A percentile compares a stretch with the other conserved stretches of the same genome.
phyloP scores from a whole-genome alignment of 2,888 invertebrate species.

The Lydus trimaculatus region DNA sequence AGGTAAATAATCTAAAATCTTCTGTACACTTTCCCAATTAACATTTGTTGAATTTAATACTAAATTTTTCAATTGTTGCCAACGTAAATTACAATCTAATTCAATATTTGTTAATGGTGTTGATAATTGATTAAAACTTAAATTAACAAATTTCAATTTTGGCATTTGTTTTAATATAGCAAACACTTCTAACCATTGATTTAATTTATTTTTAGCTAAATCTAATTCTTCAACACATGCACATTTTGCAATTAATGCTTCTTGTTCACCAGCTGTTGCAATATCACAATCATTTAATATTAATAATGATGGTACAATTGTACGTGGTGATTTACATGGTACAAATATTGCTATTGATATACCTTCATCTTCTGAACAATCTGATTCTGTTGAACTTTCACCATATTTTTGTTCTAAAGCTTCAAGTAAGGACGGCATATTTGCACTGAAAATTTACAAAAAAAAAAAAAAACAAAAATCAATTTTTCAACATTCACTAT shows the following conservation, averaged over 20 bases:
- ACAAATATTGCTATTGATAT: conserved; percentile 86
- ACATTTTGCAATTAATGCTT: conserved; percentile 81
- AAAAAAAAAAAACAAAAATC: conserved; percentile 7
- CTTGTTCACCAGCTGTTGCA: conserved; percentile 85
- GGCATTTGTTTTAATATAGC: conserved; percentile 88
- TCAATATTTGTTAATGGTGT: conserved; percentile 68
- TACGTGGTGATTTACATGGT: conserved; percentile 80
- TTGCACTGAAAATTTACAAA: conserved; percentile 30
- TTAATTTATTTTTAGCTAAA: conserved; percentile 89
- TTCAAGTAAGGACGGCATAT: conserved; percentile 89
- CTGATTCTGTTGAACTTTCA: conserved; percentile 64
- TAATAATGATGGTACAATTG: conserved; percentile 80
- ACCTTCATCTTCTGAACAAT: conserved; percentile 69
- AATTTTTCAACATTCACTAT: neutral
- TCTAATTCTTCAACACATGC: conserved; percentile 93
- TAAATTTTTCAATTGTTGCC: conserved; percentile 75
- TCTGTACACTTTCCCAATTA: conserved; percentile 83
- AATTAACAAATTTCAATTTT: conserved; percentile 86
- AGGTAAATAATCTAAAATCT: conserved; percentile 77
- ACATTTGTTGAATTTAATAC: conserved; percentile 89
- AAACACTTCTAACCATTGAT: conserved; percentile 90
- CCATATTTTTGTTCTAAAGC: conserved; percentile 89
- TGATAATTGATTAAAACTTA: conserved; percentile 87
- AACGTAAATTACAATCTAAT: conserved; percentile 54
- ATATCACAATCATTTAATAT: conserved; percentile 93